These are phyloP conservation scores for Cosmia pyralina DNA, from an alignment of 2,888 invertebrate genomes.

Conservation along the genomic window DNA sequence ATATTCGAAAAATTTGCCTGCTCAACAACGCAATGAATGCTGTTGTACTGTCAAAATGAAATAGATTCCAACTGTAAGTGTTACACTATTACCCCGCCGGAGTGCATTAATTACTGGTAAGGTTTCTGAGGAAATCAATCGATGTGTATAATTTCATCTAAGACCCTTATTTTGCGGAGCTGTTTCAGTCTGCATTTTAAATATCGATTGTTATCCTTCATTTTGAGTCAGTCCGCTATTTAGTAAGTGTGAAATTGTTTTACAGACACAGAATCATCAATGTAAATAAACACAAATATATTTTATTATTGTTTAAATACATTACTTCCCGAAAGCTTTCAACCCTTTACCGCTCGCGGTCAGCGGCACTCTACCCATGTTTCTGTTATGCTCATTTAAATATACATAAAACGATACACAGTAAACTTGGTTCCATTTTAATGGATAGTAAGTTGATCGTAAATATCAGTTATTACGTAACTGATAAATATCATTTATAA, in stretches of 20 bases:
- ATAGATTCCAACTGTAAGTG: no score
- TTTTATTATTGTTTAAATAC: constrained; percentile 31
- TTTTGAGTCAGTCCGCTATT: neutral
- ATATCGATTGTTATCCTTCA: neutral
- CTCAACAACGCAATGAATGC: no score
- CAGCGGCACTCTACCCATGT: constrained; percentile 36
- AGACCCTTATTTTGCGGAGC: neutral
- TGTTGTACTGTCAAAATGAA: no score
- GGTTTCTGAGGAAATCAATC: neutral
- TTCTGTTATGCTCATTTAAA: constrained; percentile 51
- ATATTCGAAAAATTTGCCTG: no score
- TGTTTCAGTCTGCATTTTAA: no score
- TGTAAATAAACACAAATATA: constrained; percentile 25
- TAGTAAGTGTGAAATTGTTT: neutral
- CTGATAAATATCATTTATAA: constrained; percentile 33
- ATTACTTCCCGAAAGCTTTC: constrained; percentile 44
- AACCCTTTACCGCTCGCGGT: constrained; percentile 60
- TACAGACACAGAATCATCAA: neutral
- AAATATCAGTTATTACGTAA: constrained; percentile 40
- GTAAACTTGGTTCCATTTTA: constrained; percentile 42
- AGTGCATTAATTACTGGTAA: neutral
- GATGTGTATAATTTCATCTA: neutral
- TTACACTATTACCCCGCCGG: no score
- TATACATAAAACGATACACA: constrained; percentile 49
- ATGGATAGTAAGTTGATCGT: constrained; percentile 42